Conservation (phyloP, 2,113 vertebrate species). For the Mormyrus lacerda region DNA sequence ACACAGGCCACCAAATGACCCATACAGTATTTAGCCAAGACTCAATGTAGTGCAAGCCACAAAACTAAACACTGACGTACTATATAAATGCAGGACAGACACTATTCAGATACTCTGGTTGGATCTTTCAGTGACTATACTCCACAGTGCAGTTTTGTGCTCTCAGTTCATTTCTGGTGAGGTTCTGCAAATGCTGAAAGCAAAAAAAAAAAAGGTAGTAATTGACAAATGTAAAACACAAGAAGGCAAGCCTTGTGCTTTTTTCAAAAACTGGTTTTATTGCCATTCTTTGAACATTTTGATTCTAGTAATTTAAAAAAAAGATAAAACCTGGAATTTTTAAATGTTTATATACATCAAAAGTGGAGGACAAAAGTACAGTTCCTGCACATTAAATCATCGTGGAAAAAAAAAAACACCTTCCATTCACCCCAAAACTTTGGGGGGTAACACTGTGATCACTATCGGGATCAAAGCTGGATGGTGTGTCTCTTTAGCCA, state of each 20-base stretch:
- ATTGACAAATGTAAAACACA: not conserved
- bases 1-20: not conserved
- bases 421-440: constrained; percentile 25
- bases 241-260: constrained; percentile 12
- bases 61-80: not conserved
- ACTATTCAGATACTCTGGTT: not conserved
- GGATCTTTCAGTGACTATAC: not conserved
- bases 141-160: not conserved
- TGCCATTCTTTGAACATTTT: constrained; percentile 46
- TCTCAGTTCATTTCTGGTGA: not conserved
- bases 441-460: not conserved
- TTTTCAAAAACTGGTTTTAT: constrained; percentile 53
- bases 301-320: constrained; percentile 48
- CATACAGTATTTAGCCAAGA: not conserved
- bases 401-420: constrained; percentile 27
- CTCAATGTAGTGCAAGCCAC: not conserved
- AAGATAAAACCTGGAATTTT: constrained; percentile 51
- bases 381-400: constrained; percentile 40
- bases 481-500: not conserved
- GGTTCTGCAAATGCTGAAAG: not conserved
- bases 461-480: not conserved
- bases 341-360: constrained; percentile 48
- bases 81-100: not conserved
- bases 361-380: constrained; percentile 13
- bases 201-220: not conserved